Conservation (phyloP, 2,113 vertebrate genomes). For the Triplophysa rosa region DNA sequence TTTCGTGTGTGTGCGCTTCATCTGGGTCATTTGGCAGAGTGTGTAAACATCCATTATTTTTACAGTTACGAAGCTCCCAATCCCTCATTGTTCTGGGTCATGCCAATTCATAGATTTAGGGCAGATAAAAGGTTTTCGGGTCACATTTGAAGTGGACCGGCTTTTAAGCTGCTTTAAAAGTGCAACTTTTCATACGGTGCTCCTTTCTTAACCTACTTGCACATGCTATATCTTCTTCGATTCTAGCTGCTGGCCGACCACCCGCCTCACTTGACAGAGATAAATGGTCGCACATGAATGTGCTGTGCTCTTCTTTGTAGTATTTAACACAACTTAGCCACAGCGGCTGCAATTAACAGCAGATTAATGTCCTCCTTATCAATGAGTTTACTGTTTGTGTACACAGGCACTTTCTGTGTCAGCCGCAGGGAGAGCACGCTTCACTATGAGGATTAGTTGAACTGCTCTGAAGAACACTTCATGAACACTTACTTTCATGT, state of each 20-base stretch:
- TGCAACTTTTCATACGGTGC: slow-evolving; percentile 11
- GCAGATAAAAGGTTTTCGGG: slow-evolving; percentile 23
- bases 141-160: slow-evolving; percentile 20
- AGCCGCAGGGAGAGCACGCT: slow-evolving; percentile 9
- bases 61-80: not conserved
- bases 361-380: slow-evolving; percentile 63
- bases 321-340: slow-evolving; percentile 47
- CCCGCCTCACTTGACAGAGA: slow-evolving; percentile 45
- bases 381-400: slow-evolving; percentile 61
- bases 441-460: slow-evolving; percentile 5
- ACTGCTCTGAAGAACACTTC: not conserved
- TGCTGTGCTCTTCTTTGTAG: slow-evolving; percentile 34
- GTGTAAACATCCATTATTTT: not conserved
- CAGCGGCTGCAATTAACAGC: slow-evolving; percentile 51
- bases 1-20: not conserved
- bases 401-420: slow-evolving; percentile 12
- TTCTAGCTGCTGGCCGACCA: slow-evolving; percentile 9
- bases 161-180: slow-evolving; percentile 18
- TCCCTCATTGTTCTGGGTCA: slow-evolving; percentile 18
- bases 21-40: not conserved
- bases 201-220: slow-evolving; percentile 23
- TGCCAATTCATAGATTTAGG: slow-evolving; percentile 27
- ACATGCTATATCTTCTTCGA: not conserved
- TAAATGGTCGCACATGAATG: slow-evolving; percentile 59
- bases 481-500: not conserved